Base-by-base conservation (phyloP, 2,113 vertebrate genomes). In the Grantiella picta region DNA sequence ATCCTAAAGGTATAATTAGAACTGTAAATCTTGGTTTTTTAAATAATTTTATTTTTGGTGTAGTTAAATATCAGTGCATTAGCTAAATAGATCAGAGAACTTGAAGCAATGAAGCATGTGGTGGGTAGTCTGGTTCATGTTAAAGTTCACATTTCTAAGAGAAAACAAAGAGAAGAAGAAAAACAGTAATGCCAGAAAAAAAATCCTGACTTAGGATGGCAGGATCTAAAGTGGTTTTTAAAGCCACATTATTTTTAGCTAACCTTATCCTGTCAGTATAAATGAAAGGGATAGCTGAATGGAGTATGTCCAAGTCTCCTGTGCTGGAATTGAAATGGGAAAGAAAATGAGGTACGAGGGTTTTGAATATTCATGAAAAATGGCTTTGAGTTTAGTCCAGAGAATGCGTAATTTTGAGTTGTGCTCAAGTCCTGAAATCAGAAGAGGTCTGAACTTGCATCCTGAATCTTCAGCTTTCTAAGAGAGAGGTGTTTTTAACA, bases 351-450 rank as follows among this genome's bases (percentile, higher is more conserved):
- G 29, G 57, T 56, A 45, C 21, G 11, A 80, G 5, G 4, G 8
- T 93, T 42, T 88, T 93, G 85, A 93, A 93, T 88, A 90, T 82
- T 93, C 10, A 77, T 93, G 70, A 92, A 80, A 91, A 94, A 86
- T 49, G 24, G 4, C 75, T 92, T 82, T 92, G 89, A 84, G 60
- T 82, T 90, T 73, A 78, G 64, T 83, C 54, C 80, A 92, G 79
- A 86, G 24, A 69, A 66, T 95, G 50, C 93, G 27, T 94, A 2
- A 93, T 68, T 92, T 57, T 89, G 53, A 80, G 23, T 82, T 88
- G 69, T n/a, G 21, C 33, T 76, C 35, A 77, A 76, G 42, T 73
- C 45, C 59, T 83, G 59, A 59, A 63, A 66, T 38, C 33, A 69
- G 63, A 90, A 85, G 66, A 82, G 28, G 33, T 86, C 63, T 86